These are phyloP conservation scores for Octodonta nipae DNA, from an alignment of 2,888 invertebrate species.

Conservation along the genomic window DNA sequence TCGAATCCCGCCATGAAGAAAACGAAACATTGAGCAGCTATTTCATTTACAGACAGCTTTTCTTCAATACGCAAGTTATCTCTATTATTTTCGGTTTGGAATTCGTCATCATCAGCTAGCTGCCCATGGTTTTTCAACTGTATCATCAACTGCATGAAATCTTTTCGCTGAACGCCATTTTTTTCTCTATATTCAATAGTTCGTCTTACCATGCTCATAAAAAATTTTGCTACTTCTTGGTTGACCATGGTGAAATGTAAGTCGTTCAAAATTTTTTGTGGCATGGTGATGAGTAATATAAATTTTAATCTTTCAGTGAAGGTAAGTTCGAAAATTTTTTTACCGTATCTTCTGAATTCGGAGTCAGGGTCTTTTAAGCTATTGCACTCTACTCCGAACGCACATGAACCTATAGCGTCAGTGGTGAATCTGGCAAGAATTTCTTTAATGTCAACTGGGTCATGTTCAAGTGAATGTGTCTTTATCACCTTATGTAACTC, in stretches of 20 bases:
- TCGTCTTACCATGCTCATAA: slow-evolving; percentile 4
- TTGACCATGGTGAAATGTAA: not conserved
- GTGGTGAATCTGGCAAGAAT: slow-evolving; percentile 42
- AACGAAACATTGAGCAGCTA: slow-evolving; percentile 14
- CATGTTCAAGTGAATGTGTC: slow-evolving; percentile 14
- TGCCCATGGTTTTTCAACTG: slow-evolving; percentile 35
- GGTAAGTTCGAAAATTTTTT: slow-evolving; percentile 27
- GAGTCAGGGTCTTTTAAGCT: slow-evolving; percentile 38
- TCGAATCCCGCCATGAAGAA: slow-evolving; percentile 21
- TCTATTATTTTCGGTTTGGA: slow-evolving; percentile 9
- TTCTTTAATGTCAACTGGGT: slow-evolving; percentile 27
- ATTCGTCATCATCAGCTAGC: slow-evolving; percentile 12
- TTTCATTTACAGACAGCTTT: slow-evolving; percentile 9
- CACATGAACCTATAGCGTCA: slow-evolving; percentile 43
- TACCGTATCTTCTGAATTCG: slow-evolving; percentile 29
- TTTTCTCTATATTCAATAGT: slow-evolving; percentile 36
- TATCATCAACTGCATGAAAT: slow-evolving; percentile 42
- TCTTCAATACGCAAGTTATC: not conserved
- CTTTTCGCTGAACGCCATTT: slow-evolving; percentile 36
- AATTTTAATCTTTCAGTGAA: not conserved
- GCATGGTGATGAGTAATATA: not conserved
- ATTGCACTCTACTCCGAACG: slow-evolving; percentile 44
- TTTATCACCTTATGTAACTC: slow-evolving; percentile 38
- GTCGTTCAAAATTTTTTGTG: not conserved
- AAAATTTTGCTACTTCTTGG: slow-evolving; percentile 5